phyloP scores from a whole-genome alignment of 2,113 vertebrate species.

The Ophthalmolycus amberensis region DNA sequence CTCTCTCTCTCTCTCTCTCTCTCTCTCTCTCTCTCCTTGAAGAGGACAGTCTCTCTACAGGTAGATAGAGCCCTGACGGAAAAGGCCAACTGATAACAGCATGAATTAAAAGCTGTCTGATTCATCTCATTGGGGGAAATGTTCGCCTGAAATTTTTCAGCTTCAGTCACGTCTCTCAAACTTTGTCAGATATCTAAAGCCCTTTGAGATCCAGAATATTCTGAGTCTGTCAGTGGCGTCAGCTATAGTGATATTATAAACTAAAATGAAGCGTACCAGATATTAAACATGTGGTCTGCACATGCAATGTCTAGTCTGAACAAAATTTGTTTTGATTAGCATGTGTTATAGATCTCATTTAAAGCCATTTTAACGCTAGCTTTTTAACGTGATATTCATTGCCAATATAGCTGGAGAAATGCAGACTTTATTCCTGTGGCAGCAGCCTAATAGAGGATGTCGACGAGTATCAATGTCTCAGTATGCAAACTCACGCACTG shows the following conservation, averaged over 20 bases:
- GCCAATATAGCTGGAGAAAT: constrained; percentile 7
- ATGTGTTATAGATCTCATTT: constrained; percentile 38
- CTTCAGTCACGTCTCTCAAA: constrained; percentile 32
- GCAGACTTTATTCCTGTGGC: constrained; percentile 34
- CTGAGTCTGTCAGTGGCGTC: neutral
- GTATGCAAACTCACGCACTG: constrained; percentile 59
- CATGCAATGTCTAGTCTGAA: neutral
- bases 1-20: neutral
- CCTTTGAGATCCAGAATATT: constrained; percentile 35
- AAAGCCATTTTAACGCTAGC: constrained; percentile 2
- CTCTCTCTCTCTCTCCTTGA: constrained; percentile 34
- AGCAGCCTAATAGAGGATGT: constrained; percentile 49
- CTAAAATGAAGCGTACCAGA: neutral
- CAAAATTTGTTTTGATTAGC: constrained; percentile 25
- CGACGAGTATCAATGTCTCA: constrained; percentile 53
- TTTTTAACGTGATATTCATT: constrained; percentile 36
- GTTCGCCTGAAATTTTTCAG: constrained; percentile 13
- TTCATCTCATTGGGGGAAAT: constrained; percentile 41
- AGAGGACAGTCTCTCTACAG: constrained; percentile 49
- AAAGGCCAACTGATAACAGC: constrained; percentile 64
- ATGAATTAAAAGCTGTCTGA: constrained; percentile 31
- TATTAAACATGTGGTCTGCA: neutral
- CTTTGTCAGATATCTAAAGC: constrained; percentile 24
- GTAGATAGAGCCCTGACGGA: constrained; percentile 38
- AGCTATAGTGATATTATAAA: neutral